These are phyloP conservation scores for Leuciscus waleckii DNA, from an alignment of 2,797 vertebrate genomes.

Conservation along the genomic window DNA sequence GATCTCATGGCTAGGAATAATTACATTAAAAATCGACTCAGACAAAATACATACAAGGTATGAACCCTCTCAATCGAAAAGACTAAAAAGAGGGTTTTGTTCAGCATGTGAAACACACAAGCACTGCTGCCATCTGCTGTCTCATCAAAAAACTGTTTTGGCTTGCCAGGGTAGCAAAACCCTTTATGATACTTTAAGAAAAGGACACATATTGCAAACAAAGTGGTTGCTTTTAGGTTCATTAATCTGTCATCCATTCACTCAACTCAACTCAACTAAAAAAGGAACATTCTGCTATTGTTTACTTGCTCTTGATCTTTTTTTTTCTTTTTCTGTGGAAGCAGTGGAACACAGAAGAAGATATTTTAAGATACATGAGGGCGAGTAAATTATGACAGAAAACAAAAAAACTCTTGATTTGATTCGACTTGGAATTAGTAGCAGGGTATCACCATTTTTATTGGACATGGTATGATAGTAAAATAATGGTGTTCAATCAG, in stretches of 20 bases:
- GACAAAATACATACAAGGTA: constrained; percentile 1
- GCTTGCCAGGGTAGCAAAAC: background rate
- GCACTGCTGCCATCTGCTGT: constrained; percentile 77
- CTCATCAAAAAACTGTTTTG: constrained; percentile 42
- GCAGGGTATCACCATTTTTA: background rate
- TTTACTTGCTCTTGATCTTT: background rate
- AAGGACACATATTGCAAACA: background rate
- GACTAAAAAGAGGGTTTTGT: background rate
- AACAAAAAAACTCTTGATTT: background rate
- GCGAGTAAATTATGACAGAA: background rate
- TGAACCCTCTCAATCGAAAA: background rate
- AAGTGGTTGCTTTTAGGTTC: background rate
- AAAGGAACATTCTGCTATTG: background rate
- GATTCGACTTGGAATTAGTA: background rate
- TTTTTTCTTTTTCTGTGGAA: too few species aligned
- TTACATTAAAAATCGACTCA: constrained; percentile 11
- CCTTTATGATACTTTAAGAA: background rate
- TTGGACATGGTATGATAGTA: background rate
- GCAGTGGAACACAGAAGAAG: background rate
- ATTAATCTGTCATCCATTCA: background rate
- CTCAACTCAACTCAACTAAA: background rate
- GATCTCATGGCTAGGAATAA: background rate
- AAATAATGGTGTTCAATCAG: background rate
- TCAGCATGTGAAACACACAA: constrained; percentile 41
- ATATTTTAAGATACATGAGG: background rate